A percentile compares a stretch with the other conserved stretches of the same genome.
phyloP scores from a whole-genome alignment of 1,140 invertebrate genomes.

The Chymomyza costata region DNA sequence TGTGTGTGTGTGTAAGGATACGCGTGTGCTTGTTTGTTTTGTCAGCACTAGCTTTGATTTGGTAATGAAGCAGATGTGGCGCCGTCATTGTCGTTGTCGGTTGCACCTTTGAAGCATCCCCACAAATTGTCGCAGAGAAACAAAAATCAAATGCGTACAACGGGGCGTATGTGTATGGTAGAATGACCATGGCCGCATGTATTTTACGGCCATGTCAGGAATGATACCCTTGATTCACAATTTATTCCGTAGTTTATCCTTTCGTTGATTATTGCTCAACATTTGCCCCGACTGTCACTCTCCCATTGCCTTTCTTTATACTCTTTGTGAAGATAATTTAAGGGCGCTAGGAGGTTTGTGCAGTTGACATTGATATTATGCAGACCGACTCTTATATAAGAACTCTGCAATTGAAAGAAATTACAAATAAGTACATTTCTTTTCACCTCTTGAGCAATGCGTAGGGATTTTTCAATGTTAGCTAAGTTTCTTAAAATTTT shows the following conservation, averaged over 20 bases:
- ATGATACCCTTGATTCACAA: constrained; percentile 64
- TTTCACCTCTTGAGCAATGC: too few species aligned
- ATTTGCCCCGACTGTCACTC: constrained; percentile 36
- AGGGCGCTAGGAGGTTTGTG: too few species aligned
- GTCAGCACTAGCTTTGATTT: constrained; percentile 58
- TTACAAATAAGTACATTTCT: too few species aligned
- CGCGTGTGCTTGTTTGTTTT: constrained; percentile 32
- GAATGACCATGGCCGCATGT: constrained; percentile 45
- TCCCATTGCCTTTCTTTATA: constrained; percentile 9
- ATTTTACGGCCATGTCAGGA: constrained; percentile 43
- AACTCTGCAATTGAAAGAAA: too few species aligned
- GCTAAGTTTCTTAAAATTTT: too few species aligned
- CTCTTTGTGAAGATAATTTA: too few species aligned
- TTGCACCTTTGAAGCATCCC: constrained; percentile 54
- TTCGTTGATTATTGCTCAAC: constrained; percentile 68
- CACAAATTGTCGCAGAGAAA: constrained; percentile 13
- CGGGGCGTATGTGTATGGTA: not conserved
- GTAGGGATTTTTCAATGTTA: too few species aligned
- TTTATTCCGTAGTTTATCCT: constrained; percentile 67
- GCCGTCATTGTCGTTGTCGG: constrained; percentile 22
- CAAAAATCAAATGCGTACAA: constrained; percentile 1
- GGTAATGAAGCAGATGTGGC: constrained; percentile 52
- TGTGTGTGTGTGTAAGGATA: not conserved
- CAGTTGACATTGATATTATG: too few species aligned
- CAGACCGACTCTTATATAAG: too few species aligned